phyloP scores from a whole-genome alignment of 2,113 vertebrate genomes.

The Irena cyanogastra region DNA sequence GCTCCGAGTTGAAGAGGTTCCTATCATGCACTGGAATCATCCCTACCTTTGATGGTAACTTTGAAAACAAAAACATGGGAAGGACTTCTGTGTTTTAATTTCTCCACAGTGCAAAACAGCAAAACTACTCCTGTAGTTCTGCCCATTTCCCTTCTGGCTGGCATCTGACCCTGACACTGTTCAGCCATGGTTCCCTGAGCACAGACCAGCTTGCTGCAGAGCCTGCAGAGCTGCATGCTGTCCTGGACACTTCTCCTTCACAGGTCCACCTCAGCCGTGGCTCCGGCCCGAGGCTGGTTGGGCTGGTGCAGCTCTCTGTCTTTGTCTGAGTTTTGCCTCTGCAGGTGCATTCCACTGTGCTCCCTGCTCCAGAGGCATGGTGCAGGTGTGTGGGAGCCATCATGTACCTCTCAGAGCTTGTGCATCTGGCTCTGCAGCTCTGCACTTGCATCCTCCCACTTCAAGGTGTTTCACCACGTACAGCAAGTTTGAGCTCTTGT shows the following conservation, averaged over 20 bases:
- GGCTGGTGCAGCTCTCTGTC: rapidly evolving
- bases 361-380: not conserved
- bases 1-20: not conserved
- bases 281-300: not conserved
- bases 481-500: not conserved
- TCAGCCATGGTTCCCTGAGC: not conserved
- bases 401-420: not conserved
- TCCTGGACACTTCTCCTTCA: not conserved
- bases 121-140: not conserved
- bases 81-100: not conserved
- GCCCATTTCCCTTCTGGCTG: not conserved
- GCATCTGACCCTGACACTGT: not conserved
- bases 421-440: not conserved
- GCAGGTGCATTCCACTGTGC: not conserved
- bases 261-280: rapidly evolving
- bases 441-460: not conserved
- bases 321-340: not conserved
- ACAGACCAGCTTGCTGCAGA: not conserved
- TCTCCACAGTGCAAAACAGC: not conserved
- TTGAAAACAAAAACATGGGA: not conserved
- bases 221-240: not conserved
- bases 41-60: not conserved
- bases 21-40: not conserved
- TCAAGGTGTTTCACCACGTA: rapidly evolving
- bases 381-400: not conserved